Conservation (phyloP, 2,888 invertebrate genomes). For the Tetranychus piercei region DNA sequence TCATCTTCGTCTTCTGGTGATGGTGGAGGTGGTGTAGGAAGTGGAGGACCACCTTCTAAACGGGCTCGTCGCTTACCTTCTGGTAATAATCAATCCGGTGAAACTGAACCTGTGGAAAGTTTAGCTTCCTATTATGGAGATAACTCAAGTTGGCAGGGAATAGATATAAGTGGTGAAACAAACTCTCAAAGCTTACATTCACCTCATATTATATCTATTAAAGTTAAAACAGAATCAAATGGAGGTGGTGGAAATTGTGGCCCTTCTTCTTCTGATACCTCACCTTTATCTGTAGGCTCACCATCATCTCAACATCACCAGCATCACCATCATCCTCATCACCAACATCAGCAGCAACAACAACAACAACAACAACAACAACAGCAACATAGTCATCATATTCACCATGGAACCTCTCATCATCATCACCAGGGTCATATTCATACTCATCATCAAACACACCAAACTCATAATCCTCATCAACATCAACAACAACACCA, state of each 20-base stretch:
- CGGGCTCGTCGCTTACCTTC: constrained; percentile 1
- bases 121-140: constrained; percentile 7
- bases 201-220: constrained; percentile 11
- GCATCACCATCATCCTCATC: not conserved
- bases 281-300: constrained; percentile 2
- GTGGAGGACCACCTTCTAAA: constrained; percentile 1
- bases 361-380: constrained; percentile 15
- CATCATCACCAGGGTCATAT: not conserved
- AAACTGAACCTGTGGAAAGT: not conserved
- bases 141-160: not conserved
- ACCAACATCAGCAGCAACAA: not conserved
- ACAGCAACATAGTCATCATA: not conserved
- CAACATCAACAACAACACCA: constrained; percentile 12
- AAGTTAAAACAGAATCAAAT: constrained; percentile 4
- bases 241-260: not conserved
- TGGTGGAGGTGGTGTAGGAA: not conserved
- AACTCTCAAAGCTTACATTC: not conserved
- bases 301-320: constrained; percentile 16
- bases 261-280: not conserved
- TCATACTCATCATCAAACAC: constrained; percentile 11
- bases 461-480: constrained; percentile 13
- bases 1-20: not conserved
- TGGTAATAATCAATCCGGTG: not conserved
- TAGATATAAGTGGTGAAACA: not conserved
- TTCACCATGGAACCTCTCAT: constrained; percentile 11